phyloP scores from a whole-genome alignment of 2,888 invertebrate genomes.

The Conops quadrifasciatus region DNA sequence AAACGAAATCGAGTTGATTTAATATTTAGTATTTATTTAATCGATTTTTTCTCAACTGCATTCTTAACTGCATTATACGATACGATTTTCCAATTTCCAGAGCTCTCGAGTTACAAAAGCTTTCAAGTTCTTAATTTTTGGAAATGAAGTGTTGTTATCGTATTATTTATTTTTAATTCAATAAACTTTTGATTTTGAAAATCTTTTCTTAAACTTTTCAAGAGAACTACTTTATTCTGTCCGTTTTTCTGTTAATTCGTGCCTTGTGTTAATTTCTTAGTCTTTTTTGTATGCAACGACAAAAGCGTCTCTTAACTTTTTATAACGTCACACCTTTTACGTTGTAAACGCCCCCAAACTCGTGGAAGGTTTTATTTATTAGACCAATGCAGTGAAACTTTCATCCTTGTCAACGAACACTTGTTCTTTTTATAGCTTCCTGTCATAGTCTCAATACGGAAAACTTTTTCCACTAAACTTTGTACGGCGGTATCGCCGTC shows the following conservation, averaged over 20 bases:
- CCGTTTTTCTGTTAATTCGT: not conserved
- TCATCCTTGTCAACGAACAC: conserved; percentile 13
- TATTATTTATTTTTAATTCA: not conserved
- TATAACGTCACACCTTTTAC: not conserved
- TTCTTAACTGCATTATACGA: too few relatives aligned
- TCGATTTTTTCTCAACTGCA: too few relatives aligned
- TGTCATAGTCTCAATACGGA: conserved; percentile 29
- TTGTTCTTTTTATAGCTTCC: conserved; percentile 1
- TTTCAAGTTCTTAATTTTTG: too few relatives aligned
- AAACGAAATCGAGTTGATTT: too few relatives aligned
- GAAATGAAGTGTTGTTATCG: too few relatives aligned
- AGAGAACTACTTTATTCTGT: not conserved
- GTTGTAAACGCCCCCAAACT: not conserved
- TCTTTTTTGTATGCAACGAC: not conserved
- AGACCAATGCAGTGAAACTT: not conserved
- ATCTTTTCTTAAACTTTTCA: too few relatives aligned
- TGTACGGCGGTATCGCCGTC: conserved; percentile 12
- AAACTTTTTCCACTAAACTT: conserved; percentile 29
- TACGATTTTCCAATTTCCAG: too few relatives aligned
- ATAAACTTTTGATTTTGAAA: not conserved
- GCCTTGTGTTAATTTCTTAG: not conserved
- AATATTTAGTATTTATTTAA: too few relatives aligned
- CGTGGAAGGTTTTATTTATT: not conserved
- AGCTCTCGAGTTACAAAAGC: too few relatives aligned
- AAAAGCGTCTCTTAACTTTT: too few relatives aligned